Conservation (phyloP, 2,797 vertebrate species). For the Nothura maculosa region DNA sequence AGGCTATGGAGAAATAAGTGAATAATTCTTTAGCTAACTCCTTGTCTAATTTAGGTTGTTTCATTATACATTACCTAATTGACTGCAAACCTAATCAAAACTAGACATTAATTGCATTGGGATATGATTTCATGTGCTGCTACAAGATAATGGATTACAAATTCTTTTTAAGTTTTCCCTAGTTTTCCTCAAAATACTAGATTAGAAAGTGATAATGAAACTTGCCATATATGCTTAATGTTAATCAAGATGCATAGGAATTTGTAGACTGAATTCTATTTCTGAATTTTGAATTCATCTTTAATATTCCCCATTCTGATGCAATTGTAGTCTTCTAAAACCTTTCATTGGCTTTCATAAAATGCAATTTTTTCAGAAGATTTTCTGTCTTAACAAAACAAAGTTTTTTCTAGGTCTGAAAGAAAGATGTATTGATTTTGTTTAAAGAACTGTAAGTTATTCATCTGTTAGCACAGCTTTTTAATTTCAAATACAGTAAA, state of each 20-base stretch:
- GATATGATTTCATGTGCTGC: background rate
- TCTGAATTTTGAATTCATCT: background rate
- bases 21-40: background rate
- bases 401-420: background rate
- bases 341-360: background rate
- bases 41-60: background rate
- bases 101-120: background rate
- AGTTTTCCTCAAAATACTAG: background rate
- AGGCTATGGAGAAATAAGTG: background rate
- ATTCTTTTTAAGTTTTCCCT: background rate
- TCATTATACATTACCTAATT: rapidly evolving
- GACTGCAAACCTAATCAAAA: background rate
- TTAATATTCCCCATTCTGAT: background rate
- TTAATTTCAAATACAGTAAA: background rate
- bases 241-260: background rate
- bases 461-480: background rate
- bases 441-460: background rate
- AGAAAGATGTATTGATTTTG: background rate
- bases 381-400: background rate
- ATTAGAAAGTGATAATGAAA: background rate
- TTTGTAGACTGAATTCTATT: background rate
- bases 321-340: background rate
- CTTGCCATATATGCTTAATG: background rate
- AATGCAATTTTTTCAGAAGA: background rate
- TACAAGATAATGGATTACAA: background rate